A percentile compares a stretch with the other conserved stretches of the same genome.
phyloP scores from a whole-genome alignment of 2,113 vertebrate species.

The Phylloscopus trochilus region DNA sequence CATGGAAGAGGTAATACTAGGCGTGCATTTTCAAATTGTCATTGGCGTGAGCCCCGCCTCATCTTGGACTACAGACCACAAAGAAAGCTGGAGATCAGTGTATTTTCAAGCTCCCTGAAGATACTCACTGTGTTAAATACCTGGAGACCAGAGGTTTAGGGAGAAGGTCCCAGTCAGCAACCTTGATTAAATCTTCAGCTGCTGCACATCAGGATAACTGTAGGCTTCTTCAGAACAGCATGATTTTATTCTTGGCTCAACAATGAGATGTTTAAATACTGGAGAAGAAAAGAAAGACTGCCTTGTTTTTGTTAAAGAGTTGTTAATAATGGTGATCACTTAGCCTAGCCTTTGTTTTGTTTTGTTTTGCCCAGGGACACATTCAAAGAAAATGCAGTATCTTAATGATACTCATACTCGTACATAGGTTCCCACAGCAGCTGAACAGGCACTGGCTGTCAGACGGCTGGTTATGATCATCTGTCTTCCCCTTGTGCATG shows the following conservation, averaged over 20 bases:
- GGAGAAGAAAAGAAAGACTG: not conserved
- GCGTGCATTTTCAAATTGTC: not conserved
- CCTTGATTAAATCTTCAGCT: not conserved
- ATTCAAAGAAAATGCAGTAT: not conserved
- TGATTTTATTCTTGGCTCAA: not conserved
- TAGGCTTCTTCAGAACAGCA: not conserved
- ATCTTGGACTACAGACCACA: not conserved
- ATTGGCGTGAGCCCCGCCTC: not conserved
- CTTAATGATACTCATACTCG: not conserved
- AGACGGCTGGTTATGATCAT: not conserved
- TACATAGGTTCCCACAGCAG: not conserved
- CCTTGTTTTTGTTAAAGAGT: not conserved
- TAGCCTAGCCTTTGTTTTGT: not conserved
- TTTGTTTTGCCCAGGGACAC: not conserved
- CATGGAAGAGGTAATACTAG: not conserved
- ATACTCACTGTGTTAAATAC: not conserved
- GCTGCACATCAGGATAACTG: not conserved
- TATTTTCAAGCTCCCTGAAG: not conserved
- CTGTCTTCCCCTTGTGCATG: not conserved
- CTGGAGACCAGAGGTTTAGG: not conserved
- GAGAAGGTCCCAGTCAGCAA: not conserved
- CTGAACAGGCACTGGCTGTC: not conserved
- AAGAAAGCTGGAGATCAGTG: not conserved
- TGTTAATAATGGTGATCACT: not conserved
- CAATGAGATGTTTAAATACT: not conserved